Evolutionary conservation across 2,797 vertebrate genomes (phyloP).

Genomic region (Scomberomorus guttatus): DNA sequence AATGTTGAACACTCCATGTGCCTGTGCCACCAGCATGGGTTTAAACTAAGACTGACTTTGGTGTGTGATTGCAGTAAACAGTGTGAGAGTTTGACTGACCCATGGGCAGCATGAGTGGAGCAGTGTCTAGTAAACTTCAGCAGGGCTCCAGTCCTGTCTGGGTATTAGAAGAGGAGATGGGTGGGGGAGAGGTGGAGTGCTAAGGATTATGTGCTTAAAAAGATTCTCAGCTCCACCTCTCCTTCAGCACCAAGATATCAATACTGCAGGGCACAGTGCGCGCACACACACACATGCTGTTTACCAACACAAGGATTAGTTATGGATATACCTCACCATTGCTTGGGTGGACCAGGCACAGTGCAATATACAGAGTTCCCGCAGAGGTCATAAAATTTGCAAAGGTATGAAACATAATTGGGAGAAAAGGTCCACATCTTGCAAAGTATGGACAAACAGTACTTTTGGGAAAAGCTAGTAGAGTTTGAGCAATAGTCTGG

Average conservation of each 20-base stretch:
- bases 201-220: conserved; percentile 78
- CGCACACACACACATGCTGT: conserved; percentile 16
- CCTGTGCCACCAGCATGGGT: too few species aligned
- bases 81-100: conserved; percentile 29
- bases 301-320: conserved; percentile 62
- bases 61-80: conserved; percentile 41
- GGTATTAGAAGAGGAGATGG: conserved; percentile 59
- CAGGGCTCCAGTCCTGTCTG: conserved; percentile 54
- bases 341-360: conserved; percentile 29
- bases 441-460: conserved; percentile 3
- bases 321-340: conserved; percentile 54
- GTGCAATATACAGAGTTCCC: conserved; percentile 29
- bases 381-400: conserved; percentile 40
- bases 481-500: background rate
- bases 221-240: conserved; percentile 72
- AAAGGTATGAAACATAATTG: conserved; percentile 19
- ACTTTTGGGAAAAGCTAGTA: background rate
- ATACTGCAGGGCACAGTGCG: conserved; percentile 44
- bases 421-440: background rate
- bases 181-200: conserved; percentile 57
- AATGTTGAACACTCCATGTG: too few species aligned
- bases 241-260: conserved; percentile 62
- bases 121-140: conserved; percentile 39
- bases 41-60: too few species aligned
- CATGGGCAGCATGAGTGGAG: conserved; percentile 31